Percentiles rank a stretch among this genome's conserved stretches.
These are phyloP conservation scores for Antigone vipio DNA, from an alignment of 2,113 vertebrate species.

Conservation along the genomic window DNA sequence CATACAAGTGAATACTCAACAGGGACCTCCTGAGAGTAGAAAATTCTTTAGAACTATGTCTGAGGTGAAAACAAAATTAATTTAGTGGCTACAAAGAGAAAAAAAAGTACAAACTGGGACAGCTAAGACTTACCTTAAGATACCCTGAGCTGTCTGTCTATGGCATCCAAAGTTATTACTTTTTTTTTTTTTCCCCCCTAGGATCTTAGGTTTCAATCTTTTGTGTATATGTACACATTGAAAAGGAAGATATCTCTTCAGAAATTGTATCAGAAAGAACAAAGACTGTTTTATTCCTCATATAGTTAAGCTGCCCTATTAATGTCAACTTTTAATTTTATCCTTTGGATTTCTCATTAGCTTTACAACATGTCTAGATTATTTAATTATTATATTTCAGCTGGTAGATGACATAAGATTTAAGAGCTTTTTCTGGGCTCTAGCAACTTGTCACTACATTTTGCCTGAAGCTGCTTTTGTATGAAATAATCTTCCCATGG, in stretches of 20 bases:
- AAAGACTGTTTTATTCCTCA: not conserved
- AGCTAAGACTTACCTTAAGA: not conserved
- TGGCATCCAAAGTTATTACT: not conserved
- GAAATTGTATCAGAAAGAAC: slow-evolving; percentile 9
- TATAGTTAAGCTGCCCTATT: slow-evolving; percentile 25
- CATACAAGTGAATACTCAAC: not conserved
- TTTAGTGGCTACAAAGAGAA: not conserved
- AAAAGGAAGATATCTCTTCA: not conserved
- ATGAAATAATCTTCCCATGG: slow-evolving; percentile 56
- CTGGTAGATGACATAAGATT: slow-evolving; percentile 48
- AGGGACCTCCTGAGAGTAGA: not conserved
- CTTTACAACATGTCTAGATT: slow-evolving; percentile 42
- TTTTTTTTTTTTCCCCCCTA: rapidly evolving
- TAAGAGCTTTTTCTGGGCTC: slow-evolving; percentile 47
- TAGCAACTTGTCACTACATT: slow-evolving; percentile 22
- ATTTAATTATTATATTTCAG: slow-evolving; percentile 62
- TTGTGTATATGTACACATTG: not conserved
- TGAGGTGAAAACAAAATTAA: not conserved
- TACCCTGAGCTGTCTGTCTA: not conserved
- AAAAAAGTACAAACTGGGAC: not conserved
- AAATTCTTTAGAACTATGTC: not conserved
- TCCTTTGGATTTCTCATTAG: slow-evolving; percentile 57
- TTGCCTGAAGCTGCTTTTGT: slow-evolving; percentile 65
- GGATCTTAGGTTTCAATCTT: not conserved
- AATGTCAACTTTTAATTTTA: slow-evolving; percentile 52